Evolutionary conservation across 2,888 invertebrate genomes (phyloP), one percentile per base, ranked within the genome.

Genomic region (Mactromeris polynyma): DNA sequence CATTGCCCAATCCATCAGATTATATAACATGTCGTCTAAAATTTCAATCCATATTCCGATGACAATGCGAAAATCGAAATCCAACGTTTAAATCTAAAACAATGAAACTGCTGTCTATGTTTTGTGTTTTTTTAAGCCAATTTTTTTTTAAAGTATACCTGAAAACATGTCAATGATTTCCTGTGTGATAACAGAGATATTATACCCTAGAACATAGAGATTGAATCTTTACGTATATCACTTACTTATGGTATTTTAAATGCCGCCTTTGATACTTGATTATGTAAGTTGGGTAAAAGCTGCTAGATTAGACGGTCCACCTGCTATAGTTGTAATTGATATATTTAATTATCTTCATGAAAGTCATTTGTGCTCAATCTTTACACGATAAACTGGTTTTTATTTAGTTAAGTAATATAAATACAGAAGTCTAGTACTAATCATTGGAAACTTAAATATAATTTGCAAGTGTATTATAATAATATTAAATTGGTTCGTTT

Each of bases 41-140:
- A 26, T 64, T n/a, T 64, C 58, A 64, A 64, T 64, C 36, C 36
- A 33, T 36, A 73, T 73, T 33, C 73, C 73, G 14, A 73, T 73
- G 73, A 73, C 73, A 36, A 19, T 73, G 73, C 73, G 73, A 73
- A 73, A 73, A 73, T 33, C 26, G 26, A 64, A 64, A 64, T 64
- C 58, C 58, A 26, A 26, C 6, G 4, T 64, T 64, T 64, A 64
- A 51, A 36, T 73, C 73, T 73, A 19, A 73, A 73, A 36, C 73
- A 73, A 33, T 73, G 31, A 36, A 19, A 14, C 26, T 33, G 73
- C 36, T 36, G 36, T 36, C 73, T 19, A 58, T 73, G 14, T 73
- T 58, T 73, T 2, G 19, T 17, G 33, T 73, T 73, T 21, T 58
- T 17, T 14, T 17, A 36, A 36, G 9, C 36, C 14, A 11, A 19